phyloP scores from a whole-genome alignment of 2,113 vertebrate genomes.

The Rattus rattus region DNA sequence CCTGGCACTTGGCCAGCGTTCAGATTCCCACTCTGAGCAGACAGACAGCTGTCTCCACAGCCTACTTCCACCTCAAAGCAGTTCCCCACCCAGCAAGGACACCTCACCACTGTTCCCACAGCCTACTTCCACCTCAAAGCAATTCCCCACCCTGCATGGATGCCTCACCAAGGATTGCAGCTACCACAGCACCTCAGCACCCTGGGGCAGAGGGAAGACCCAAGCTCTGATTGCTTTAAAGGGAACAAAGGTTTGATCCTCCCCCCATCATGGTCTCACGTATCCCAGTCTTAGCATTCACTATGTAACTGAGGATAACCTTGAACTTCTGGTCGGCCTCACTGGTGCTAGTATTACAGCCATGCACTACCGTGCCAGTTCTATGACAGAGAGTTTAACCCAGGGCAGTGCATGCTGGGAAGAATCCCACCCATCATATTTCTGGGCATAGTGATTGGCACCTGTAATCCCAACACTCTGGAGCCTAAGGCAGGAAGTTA shows the following conservation, averaged over 20 bases:
- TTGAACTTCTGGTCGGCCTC: not conserved
- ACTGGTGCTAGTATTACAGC: not conserved
- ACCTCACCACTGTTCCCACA: not conserved
- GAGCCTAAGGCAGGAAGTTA: not conserved
- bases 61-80: not conserved
- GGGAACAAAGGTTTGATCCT: not conserved
- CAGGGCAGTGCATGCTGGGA: not conserved
- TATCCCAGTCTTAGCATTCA: not conserved
- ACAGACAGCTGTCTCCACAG: not conserved
- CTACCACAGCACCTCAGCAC: not conserved
- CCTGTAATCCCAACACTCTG: not conserved
- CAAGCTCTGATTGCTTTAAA: not conserved
- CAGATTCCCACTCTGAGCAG: rapidly evolving
- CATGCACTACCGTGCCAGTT: no score
- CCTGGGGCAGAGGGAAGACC: not conserved
- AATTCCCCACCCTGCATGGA: not conserved
- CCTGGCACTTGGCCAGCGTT: not conserved
- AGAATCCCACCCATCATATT: not conserved
- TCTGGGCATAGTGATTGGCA: not conserved
- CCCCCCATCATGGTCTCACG: not conserved
- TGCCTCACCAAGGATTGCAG: not conserved
- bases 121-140: not conserved
- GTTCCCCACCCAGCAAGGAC: not conserved
- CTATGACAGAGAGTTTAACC: not conserved
- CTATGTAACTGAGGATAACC: no score